Percentiles rank a stretch among this genome's conserved stretches.
Conservation (phyloP, 2,888 invertebrate species). For the Eupithecia vulgata region DNA sequence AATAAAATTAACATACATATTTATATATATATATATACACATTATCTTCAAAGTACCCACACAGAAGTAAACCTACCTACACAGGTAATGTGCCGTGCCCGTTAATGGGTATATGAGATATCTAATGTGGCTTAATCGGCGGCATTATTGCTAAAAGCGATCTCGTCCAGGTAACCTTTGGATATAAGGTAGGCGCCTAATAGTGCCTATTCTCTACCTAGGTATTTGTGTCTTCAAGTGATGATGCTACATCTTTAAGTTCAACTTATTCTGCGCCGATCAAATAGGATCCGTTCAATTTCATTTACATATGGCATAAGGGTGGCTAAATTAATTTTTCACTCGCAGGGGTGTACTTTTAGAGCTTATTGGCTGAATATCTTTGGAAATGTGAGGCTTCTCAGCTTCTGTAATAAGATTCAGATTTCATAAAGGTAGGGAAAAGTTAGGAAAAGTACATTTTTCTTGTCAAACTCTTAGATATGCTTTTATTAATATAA, state of each 20-base stretch:
- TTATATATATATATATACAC: too few species aligned
- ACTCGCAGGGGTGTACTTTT: slow-evolving; percentile 54
- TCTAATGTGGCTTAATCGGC: too few species aligned
- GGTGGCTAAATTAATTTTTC: slow-evolving; percentile 67
- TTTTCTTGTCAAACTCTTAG: neutral
- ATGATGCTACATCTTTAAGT: slow-evolving; percentile 3
- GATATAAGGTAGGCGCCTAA: too few species aligned
- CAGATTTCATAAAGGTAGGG: slow-evolving; percentile 7
- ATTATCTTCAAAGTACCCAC: too few species aligned
- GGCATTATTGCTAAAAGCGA: too few species aligned
- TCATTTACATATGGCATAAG: slow-evolving; percentile 69
- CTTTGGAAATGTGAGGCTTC: slow-evolving; percentile 36
- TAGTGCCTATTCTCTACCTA: too few species aligned
- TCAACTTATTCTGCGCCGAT: slow-evolving; percentile 18
- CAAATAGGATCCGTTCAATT: slow-evolving; percentile 57
- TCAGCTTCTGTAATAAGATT: slow-evolving; percentile 38
- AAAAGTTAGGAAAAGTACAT: neutral
- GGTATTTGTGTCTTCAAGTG: neutral
- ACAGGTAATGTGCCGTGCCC: too few species aligned
- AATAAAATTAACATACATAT: too few species aligned
- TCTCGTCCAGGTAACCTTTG: too few species aligned
- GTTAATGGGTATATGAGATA: too few species aligned
- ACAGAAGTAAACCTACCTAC: too few species aligned
- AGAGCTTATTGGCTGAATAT: slow-evolving; percentile 56
- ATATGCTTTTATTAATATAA: too few species aligned